phyloP scores from a whole-genome alignment of 2,888 invertebrate species.

The Tyria jacobaeae region DNA sequence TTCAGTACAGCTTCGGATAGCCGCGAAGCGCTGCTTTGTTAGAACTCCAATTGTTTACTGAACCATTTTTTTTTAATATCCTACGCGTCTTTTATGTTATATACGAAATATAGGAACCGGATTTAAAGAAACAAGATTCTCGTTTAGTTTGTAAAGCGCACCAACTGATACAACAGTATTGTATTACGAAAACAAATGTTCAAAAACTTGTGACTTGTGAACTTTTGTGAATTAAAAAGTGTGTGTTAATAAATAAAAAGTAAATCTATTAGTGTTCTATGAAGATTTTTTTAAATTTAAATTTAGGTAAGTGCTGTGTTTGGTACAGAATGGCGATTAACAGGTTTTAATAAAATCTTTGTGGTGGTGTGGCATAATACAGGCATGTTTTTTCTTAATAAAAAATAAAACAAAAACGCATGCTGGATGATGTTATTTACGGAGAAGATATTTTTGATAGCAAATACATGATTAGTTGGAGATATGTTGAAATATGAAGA shows the following conservation, averaged over 20 bases:
- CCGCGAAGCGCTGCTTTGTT: slow-evolving; percentile 85
- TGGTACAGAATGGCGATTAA: slow-evolving; percentile 69
- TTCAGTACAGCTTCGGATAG: slow-evolving; percentile 87
- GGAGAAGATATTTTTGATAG: slow-evolving; percentile 37
- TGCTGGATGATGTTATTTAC: slow-evolving; percentile 67
- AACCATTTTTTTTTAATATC: slow-evolving; percentile 73
- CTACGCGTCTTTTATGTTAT: slow-evolving; percentile 58
- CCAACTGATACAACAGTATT: slow-evolving; percentile 56
- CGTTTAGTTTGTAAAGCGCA: slow-evolving; percentile 42
- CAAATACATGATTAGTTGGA: slow-evolving; percentile 38
- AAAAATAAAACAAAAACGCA: slow-evolving; percentile 67
- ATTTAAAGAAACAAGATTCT: slow-evolving; percentile 54
- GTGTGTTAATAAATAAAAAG: slow-evolving; percentile 43
- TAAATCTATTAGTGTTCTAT: slow-evolving; percentile 45
- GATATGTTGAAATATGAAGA: slow-evolving; percentile 49
- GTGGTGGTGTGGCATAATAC: slow-evolving; percentile 80
- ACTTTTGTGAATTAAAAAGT: slow-evolving; percentile 55
- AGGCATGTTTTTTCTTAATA: slow-evolving; percentile 69
- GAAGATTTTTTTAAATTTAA: slow-evolving; percentile 54
- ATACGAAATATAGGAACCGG: slow-evolving; percentile 54
- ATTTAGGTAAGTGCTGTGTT: slow-evolving; percentile 82
- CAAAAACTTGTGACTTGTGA: slow-evolving; percentile 52
- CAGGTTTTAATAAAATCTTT: slow-evolving; percentile 63
- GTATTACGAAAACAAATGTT: slow-evolving; percentile 55
- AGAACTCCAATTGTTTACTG: slow-evolving; percentile 81